Percentiles rank a stretch among this genome's conserved stretches.
These are phyloP conservation scores for Gymnobelideus leadbeateri DNA, from an alignment of 2,113 vertebrate species.

Conservation along the genomic window DNA sequence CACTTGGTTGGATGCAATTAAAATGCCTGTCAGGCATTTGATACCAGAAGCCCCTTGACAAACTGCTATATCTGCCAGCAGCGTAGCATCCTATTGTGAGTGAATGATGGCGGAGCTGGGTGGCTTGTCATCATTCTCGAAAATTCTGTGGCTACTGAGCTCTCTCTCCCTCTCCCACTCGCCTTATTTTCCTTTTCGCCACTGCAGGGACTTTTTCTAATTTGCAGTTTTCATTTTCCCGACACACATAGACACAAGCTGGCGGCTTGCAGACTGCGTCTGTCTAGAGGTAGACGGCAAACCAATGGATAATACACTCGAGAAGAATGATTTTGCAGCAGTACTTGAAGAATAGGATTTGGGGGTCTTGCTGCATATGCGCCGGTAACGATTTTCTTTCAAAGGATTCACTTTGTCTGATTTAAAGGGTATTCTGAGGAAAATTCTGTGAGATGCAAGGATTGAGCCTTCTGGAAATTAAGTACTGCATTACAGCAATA, in stretches of 20 bases:
- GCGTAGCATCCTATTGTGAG: slow-evolving; percentile 85
- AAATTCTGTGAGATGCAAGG: slow-evolving; percentile 68
- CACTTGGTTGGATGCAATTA: slow-evolving; percentile 86
- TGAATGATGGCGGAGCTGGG: slow-evolving; percentile 86
- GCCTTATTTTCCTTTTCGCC: slow-evolving; percentile 87
- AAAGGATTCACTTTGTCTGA: slow-evolving; percentile 75
- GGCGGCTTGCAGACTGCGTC: slow-evolving; percentile 86
- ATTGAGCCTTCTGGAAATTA: slow-evolving; percentile 67
- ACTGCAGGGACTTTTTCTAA: slow-evolving; percentile 86
- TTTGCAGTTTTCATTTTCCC: slow-evolving; percentile 84
- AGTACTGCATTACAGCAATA: slow-evolving; percentile 56
- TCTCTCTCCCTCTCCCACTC: slow-evolving; percentile 83
- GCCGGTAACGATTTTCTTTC: slow-evolving; percentile 82
- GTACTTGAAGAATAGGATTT: slow-evolving; percentile 80
- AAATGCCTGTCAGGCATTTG: slow-evolving; percentile 87
- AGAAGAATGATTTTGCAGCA: slow-evolving; percentile 81
- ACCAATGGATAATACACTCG: slow-evolving; percentile 72
- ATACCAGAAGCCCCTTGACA: slow-evolving; percentile 81
- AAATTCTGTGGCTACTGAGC: slow-evolving; percentile 87
- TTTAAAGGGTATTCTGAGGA: slow-evolving; percentile 52
- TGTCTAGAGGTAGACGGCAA: slow-evolving; percentile 81
- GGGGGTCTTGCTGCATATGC: slow-evolving; percentile 74
- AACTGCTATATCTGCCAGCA: slow-evolving; percentile 79
- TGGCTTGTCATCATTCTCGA: slow-evolving; percentile 87
- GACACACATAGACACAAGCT: slow-evolving; percentile 80